Evolutionary conservation across 2,113 vertebrate species (phyloP).

Genomic region (Hystrix cristata): DNA sequence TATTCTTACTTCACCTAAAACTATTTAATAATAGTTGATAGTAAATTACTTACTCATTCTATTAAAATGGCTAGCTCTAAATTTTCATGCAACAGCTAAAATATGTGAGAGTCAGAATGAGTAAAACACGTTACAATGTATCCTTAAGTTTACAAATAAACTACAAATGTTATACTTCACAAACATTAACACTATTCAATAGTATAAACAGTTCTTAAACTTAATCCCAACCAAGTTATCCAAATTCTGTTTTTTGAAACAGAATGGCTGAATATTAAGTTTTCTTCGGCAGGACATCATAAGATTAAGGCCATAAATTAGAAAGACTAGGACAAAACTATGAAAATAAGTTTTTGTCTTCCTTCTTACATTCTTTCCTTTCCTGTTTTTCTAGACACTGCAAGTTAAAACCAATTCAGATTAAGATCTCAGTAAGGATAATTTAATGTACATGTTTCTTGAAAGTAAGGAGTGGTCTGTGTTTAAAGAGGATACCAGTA

Average conservation of each 20-base stretch:
- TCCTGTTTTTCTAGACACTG: conserved; percentile 46
- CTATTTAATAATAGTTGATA: conserved; percentile 36
- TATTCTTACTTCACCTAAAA: conserved; percentile 51
- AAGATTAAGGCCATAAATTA: conserved; percentile 55
- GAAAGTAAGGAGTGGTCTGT: background rate
- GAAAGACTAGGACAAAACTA: conserved; percentile 58
- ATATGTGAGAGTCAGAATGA: conserved; percentile 9
- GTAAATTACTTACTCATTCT: conserved; percentile 37
- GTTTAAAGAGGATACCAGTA: conserved; percentile 26
- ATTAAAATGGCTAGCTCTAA: conserved; percentile 52
- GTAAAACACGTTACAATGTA: conserved; percentile 35
- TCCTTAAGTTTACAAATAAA: conserved; percentile 54
- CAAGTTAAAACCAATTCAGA: conserved; percentile 58
- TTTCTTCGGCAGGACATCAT: conserved; percentile 51
- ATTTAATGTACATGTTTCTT: conserved; percentile 7
- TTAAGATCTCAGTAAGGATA: conserved; percentile 39
- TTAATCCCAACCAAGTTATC: conserved; percentile 29
- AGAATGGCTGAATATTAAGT: conserved; percentile 16
- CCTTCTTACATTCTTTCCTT: conserved; percentile 41
- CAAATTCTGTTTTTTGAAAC: conserved; percentile 58
- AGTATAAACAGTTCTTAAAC: conserved; percentile 55
- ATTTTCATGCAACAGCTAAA: conserved; percentile 5
- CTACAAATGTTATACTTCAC: conserved; percentile 25
- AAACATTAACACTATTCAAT: conserved; percentile 58
- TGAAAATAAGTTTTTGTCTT: conserved; percentile 46